Evolutionary conservation across 2,113 vertebrate species (phyloP).

Genomic region (Thomomys bottae): DNA sequence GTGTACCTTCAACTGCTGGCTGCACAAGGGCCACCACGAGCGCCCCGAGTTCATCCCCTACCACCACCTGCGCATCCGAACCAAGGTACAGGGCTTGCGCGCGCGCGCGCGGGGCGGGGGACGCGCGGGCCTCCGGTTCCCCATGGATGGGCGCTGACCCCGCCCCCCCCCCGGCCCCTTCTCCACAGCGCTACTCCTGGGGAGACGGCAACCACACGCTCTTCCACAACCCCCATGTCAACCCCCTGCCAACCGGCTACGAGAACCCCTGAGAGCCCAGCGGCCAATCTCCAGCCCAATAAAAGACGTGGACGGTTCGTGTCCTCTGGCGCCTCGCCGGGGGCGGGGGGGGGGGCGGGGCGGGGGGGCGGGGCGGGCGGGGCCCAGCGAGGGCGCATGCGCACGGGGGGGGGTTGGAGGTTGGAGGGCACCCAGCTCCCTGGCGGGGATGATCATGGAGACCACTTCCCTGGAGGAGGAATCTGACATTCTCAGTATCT

Average conservation of each 20-base stretch:
- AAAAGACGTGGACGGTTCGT: constrained; percentile 51
- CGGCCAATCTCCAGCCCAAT: not conserved
- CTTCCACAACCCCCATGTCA: constrained; percentile 91
- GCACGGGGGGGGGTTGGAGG: no score
- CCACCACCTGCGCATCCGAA: constrained; percentile 90
- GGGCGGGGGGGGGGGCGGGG: accelerated
- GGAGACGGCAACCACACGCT: constrained; percentile 93
- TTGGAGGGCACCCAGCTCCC: no score
- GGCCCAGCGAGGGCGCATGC: accelerated
- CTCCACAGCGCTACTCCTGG: constrained; percentile 90
- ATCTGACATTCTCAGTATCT: not conserved
- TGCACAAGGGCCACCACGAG: constrained; percentile 82
- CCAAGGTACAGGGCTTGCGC: constrained; percentile 83
- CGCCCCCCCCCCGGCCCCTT: not conserved
- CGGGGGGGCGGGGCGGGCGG: accelerated
- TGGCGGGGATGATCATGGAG: no score
- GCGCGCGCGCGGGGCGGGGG: no score
- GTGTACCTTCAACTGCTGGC: constrained; percentile 89
- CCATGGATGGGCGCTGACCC: not conserved
- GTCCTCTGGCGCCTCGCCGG: not conserved
- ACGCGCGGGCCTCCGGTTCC: no score
- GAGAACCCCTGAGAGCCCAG: constrained; percentile 79
- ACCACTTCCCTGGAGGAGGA: not conserved
- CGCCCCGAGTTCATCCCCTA: constrained; percentile 87
- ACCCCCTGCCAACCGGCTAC: constrained; percentile 90